Base-by-base conservation (phyloP, 2,113 vertebrate genomes). In the Clarias gariepinus region DNA sequence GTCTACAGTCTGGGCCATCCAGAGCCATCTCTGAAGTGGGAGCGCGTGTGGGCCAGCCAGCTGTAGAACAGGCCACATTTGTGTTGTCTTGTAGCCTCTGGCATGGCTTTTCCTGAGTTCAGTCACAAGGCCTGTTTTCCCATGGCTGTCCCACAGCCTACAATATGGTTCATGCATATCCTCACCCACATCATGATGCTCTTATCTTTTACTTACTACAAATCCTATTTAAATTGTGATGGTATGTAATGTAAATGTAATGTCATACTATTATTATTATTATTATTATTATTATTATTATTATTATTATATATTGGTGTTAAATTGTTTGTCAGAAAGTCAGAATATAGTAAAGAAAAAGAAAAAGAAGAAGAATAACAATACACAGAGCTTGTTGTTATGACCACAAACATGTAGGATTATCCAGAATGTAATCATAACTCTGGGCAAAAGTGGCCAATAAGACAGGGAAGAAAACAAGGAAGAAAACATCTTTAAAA, bases 361-460 rank as follows among this genome's bases (percentile, higher is more conserved):
- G 0, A 8, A 47, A 7, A 47, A 6, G 41, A 47, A 47, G 47
- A 47, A 47, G 7, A 47, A 47, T 47, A 8, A 47, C 47, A 47
- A 47, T 47, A 25, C 3, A 47, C 71, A 74, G 36, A 74, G 10
- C 10, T 47, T 52, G 21, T 36, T 41, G 18, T 73, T 73, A 23
- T 23, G 71, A 21, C 41, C 21, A 74, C 19, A 53, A n/a, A n/a
- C n/a, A n/a, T n/a, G n/a, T 94, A 93, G 93, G 94, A 95, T 95
- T 93, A 92, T 41, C 91, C 87, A 88, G 89, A 92, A 87, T 61
- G 91, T 89, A 94, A 88, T 89, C 93, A n/a, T 91, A 89, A 92
- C 91, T 88, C 91, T 92, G 91, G 94, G 95, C 92, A 94, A 92
- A 93, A 23, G 92, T 93, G 91, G 93, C 91, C 71, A 30, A 53